Conservation (phyloP, 2,113 vertebrate genomes). For the Oreochromis spilurus region DNA sequence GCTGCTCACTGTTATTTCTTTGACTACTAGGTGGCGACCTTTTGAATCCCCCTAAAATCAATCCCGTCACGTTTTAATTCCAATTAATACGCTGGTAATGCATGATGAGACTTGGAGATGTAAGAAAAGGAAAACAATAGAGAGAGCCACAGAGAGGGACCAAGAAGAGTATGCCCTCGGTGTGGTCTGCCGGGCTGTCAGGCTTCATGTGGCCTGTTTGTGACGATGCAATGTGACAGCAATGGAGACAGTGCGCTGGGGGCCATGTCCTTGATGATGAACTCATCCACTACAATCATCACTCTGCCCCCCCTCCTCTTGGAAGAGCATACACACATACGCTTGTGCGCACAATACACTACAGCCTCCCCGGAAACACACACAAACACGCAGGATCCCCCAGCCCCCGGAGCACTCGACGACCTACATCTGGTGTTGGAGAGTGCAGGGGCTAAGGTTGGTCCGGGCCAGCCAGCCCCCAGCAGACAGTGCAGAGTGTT, state of each 20-base stretch:
- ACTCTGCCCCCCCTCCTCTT: background rate
- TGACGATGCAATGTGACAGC: conserved; percentile 68
- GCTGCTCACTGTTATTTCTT: background rate
- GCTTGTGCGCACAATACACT: background rate
- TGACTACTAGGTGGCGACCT: background rate
- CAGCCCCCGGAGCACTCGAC: conserved; percentile 62
- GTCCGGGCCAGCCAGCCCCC: conserved; percentile 28
- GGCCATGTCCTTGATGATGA: conserved; percentile 66
- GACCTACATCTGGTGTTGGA: conserved; percentile 72
- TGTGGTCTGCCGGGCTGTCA: conserved; percentile 47
- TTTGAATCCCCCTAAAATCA: background rate
- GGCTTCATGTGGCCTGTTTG: conserved; percentile 46
- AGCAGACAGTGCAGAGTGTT: conserved; percentile 53
- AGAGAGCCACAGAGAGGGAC: conserved; percentile 1
- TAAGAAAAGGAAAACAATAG: conserved; percentile 9
- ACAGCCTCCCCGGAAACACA: background rate
- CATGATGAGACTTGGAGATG: background rate
- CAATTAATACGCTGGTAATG: background rate
- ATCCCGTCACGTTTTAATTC: background rate
- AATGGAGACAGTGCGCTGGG: conserved; percentile 51
- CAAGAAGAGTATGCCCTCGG: conserved; percentile 4
- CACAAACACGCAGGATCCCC: conserved; percentile 11
- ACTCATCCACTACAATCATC: conserved; percentile 57
- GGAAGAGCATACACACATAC: background rate
- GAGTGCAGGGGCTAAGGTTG: conserved; percentile 46